phyloP scores from a whole-genome alignment of 2,113 vertebrate genomes.

The Hippocampus mohnikei region DNA sequence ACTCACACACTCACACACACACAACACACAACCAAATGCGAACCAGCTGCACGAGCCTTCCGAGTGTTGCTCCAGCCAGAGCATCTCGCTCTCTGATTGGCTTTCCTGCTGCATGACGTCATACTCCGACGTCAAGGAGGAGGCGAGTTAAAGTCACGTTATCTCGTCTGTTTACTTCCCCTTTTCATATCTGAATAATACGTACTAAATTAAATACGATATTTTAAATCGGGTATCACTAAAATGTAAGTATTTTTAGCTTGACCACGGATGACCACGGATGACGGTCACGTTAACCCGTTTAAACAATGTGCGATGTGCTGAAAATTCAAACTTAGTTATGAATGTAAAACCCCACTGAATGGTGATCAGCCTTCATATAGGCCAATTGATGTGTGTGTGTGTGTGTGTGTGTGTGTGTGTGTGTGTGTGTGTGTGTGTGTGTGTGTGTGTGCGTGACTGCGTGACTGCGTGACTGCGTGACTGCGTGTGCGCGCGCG shows the following conservation, averaged over 20 bases:
- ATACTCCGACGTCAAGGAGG: slow-evolving; percentile 33
- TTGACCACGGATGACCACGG: no score
- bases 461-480: no score
- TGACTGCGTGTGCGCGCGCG: no score
- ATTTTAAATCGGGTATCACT: background rate
- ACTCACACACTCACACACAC: slow-evolving; percentile 46
- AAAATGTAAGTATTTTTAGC: background rate
- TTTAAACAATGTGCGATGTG: no score
- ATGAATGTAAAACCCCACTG: no score
- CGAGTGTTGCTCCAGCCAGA: slow-evolving; percentile 36
- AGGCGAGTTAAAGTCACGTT: slow-evolving; percentile 64
- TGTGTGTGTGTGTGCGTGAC: no score
- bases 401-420: no score
- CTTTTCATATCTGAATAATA: background rate
- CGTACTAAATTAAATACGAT: background rate
- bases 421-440: no score
- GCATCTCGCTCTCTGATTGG: slow-evolving; percentile 60
- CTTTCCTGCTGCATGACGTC: slow-evolving; percentile 47
- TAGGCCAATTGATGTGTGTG: no score
- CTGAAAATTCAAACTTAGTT: no score
- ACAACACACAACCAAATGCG: slow-evolving; percentile 46
- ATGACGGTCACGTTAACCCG: no score
- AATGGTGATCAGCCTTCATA: no score
- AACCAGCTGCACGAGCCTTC: slow-evolving; percentile 37
- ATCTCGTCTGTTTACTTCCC: slow-evolving; percentile 37